Evolutionary conservation across 1,140 invertebrate species (phyloP).

Genomic region (Dinoponera quadriceps): DNA sequence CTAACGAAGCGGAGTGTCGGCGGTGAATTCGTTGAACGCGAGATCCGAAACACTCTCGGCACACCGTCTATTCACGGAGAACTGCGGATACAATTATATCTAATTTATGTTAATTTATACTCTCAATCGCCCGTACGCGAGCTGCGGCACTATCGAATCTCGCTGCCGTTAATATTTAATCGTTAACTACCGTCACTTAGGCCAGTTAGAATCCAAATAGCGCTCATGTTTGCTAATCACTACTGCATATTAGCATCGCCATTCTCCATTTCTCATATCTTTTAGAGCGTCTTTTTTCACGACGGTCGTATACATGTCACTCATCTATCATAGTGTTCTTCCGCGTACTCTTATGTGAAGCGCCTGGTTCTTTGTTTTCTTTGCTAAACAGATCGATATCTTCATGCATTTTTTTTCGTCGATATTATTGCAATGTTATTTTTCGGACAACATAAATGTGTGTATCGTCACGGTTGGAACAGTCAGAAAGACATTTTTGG

Average conservation of each 20-base stretch:
- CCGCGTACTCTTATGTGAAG: not conserved
- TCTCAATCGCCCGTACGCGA: not conserved
- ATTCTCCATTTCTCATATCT: not conserved
- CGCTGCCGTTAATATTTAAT: not conserved
- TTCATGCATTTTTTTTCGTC: too few relatives aligned
- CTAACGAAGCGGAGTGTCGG: not conserved
- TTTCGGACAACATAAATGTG: too few relatives aligned
- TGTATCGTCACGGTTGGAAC: too few relatives aligned
- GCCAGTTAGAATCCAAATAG: not conserved
- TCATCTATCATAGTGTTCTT: not conserved
- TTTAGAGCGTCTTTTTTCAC: not conserved
- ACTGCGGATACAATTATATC: not conserved
- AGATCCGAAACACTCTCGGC: not conserved
- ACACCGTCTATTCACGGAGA: not conserved
- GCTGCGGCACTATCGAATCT: not conserved
- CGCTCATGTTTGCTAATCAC: not conserved
- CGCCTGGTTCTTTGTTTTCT: too few relatives aligned
- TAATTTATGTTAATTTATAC: not conserved
- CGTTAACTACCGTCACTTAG: conserved; percentile 4
- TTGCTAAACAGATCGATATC: too few relatives aligned
- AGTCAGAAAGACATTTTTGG: not conserved
- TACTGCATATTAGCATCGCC: conserved; percentile 9
- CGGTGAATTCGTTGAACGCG: not conserved
- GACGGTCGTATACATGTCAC: not conserved
- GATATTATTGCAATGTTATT: too few relatives aligned